Evolutionary conservation across 2,113 vertebrate genomes (phyloP).

Genomic region (Thalassarche chlororhynchos): DNA sequence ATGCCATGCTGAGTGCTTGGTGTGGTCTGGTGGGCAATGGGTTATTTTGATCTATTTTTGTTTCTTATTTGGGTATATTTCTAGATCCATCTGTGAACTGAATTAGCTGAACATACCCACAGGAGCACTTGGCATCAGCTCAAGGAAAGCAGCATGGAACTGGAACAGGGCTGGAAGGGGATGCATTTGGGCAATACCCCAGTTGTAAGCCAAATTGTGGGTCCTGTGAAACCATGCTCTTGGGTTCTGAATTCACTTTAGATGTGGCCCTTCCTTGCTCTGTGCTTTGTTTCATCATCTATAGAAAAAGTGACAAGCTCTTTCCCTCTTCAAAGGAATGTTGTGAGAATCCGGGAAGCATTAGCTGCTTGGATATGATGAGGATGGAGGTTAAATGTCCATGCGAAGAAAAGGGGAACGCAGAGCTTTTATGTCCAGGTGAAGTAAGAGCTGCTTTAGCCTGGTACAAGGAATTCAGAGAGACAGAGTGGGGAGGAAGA

Average conservation of each 20-base stretch:
- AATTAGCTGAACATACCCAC: neutral
- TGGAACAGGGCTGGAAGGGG: neutral
- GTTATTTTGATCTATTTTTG: neutral
- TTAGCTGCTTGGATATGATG: neutral
- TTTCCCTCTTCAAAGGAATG: neutral
- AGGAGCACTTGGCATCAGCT: neutral
- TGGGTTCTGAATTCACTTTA: neutral
- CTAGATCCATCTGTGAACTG: neutral
- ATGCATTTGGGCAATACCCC: neutral
- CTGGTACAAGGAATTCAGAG: neutral
- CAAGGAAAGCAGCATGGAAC: neutral
- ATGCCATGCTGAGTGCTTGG: neutral
- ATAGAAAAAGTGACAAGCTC: neutral
- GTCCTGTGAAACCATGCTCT: neutral
- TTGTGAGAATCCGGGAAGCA: neutral
- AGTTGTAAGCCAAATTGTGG: neutral
- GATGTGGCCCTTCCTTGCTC: neutral
- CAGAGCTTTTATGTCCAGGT: neutral
- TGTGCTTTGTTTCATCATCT: neutral
- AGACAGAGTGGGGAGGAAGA: neutral
- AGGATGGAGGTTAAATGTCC: neutral
- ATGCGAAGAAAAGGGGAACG: rapidly evolving
- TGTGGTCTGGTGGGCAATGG: neutral
- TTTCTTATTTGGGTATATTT: neutral
- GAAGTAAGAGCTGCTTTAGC: neutral